Conservation (phyloP, 1,140 invertebrate species). For the Euwallacea fornicatus region DNA sequence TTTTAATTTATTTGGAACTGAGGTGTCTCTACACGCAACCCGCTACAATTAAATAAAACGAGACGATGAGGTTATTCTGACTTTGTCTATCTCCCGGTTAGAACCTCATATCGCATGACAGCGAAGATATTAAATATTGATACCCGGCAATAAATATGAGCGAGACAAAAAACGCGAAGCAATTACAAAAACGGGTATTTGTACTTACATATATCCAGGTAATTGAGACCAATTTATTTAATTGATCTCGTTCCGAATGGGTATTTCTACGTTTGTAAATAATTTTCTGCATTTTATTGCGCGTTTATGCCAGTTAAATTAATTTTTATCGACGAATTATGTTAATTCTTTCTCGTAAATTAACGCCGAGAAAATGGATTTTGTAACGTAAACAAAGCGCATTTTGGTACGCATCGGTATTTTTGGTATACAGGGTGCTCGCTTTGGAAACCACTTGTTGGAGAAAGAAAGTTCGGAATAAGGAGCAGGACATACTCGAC, state of each 20-base stretch:
- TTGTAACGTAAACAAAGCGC: no score
- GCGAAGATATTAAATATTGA: conserved; percentile 28
- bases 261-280: conserved; percentile 31
- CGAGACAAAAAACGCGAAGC: conserved; percentile 1
- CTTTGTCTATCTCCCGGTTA: not conserved
- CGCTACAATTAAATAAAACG: conserved; percentile 8
- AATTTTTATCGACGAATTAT: conserved; percentile 31
- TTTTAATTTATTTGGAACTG: not conserved
- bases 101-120: conserved; percentile 13
- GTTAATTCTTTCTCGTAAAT: conserved; percentile 19
- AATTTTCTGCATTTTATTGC: conserved; percentile 32
- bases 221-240: conserved; percentile 35
- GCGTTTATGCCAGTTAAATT: conserved; percentile 18
- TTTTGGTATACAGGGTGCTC: no score
- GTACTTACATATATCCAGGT: conserved; percentile 27
- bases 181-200: conserved; percentile 34
- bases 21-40: conserved; percentile 27
- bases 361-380: not conserved
- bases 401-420: no score
- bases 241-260: conserved; percentile 31
- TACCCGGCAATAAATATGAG: conserved; percentile 15
- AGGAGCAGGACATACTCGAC: no score
- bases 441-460: no score
- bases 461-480: no score
- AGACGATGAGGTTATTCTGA: not conserved